A percentile compares a stretch with the other conserved stretches of the same genome.
phyloP scores from a whole-genome alignment of 2,797 vertebrate genomes.

The Percopsis omiscomaycus region DNA sequence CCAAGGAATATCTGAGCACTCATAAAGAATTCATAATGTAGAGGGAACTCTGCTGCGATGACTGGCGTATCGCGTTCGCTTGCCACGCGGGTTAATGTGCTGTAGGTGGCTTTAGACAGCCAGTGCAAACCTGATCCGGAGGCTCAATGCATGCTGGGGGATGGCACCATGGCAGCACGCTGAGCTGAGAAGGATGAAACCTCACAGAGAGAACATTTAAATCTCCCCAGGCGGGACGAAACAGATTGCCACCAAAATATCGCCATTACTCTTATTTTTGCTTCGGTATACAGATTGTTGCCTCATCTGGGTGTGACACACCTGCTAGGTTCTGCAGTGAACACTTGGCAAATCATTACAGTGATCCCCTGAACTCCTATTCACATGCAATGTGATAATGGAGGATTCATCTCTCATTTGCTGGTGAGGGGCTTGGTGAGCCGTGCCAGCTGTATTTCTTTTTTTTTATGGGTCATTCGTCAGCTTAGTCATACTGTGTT shows the following conservation, averaged over 20 bases:
- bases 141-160: slow-evolving; percentile 38
- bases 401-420: slow-evolving; percentile 54
- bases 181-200: slow-evolving; percentile 25
- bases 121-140: slow-evolving; percentile 28
- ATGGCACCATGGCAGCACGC: slow-evolving; percentile 42
- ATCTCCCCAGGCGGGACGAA: no score
- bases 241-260: no score
- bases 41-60: not conserved
- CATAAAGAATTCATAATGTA: slow-evolving; percentile 10
- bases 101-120: slow-evolving; percentile 17
- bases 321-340: slow-evolving; percentile 16
- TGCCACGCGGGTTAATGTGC: no score
- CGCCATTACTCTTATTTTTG: slow-evolving; percentile 14
- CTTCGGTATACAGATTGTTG: slow-evolving; percentile 6
- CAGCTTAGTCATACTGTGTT: slow-evolving; percentile 23
- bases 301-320: not conserved
- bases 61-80: no score
- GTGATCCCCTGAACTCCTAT: slow-evolving; percentile 54
- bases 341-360: slow-evolving; percentile 29
- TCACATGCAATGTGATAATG: slow-evolving; percentile 65
- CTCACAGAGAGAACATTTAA: slow-evolving; percentile 2
- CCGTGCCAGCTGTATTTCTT: slow-evolving; percentile 50
- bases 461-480: slow-evolving; percentile 39
- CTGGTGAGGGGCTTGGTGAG: not conserved
- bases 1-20: not conserved